Base-by-base conservation (phyloP, 2,888 invertebrate species). In the Baccha elongata region DNA sequence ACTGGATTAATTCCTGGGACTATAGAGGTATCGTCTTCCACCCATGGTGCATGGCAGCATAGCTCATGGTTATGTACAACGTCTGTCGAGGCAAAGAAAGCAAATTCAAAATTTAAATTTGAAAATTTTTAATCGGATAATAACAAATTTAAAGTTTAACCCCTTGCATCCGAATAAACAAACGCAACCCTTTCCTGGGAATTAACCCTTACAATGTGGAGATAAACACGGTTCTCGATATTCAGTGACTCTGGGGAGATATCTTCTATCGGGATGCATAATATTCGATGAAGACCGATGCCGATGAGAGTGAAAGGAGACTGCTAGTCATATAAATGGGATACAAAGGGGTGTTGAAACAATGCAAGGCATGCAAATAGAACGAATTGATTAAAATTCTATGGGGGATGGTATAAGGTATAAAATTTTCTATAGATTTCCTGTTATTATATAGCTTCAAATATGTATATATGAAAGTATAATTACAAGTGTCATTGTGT, bases 351-450 rank as follows among this genome's bases (percentile, higher is more conserved):
- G 74, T 48, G 53, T 52, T 40, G 55, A 67, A 68, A 58, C 62
- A 84, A 74, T 76, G 81, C 64, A 78, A 64, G 64, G 80, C 84
- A 84, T 87, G 86, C 86, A 86, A 86, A 86, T 85, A 85, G 75
- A 87, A 87, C 86, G 89, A 88, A 90, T 90, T 90, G 90, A 89
- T 89, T 89, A 89, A 89, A 89, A 89, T 89, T 90, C 89, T 89
- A 90, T 89, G 60, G 50, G 26, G 46, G 65, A 37, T 40, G 42
- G 48, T 29, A 8, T 4, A 15, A 4, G 19, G 8, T 10, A 19
- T 15, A n/a, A 37, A n/a, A n/a, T 42, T 40, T 52, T 26, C n/a
- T 21, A 8, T 50, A 3, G 11, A 73, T 44, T 26, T 65, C 19
- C 15, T 42, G 64, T 72, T 72, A 78, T 60, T 58, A 72, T 26